Conservation (phyloP, 2,113 vertebrate genomes). For the Eretmodus cyanostictus region DNA sequence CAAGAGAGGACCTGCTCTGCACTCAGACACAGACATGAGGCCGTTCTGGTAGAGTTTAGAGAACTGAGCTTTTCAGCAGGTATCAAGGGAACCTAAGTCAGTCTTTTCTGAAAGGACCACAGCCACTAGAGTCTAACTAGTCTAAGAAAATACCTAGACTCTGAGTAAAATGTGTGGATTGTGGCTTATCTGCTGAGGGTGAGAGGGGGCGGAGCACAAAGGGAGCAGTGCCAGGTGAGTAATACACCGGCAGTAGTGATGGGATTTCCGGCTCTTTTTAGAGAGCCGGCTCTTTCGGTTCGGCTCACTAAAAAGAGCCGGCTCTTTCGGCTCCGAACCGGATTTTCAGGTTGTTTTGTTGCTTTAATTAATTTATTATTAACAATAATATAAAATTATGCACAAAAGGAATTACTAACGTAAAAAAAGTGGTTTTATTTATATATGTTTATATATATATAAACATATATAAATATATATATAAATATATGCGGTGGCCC, state of each 20-base stretch:
- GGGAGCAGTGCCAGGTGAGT: neutral
- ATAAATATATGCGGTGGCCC: too few relatives aligned
- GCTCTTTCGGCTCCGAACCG: too few relatives aligned
- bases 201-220: accelerated
- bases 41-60: neutral
- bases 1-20: accelerated
- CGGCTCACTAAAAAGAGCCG: too few relatives aligned
- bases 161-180: neutral
- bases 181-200: neutral
- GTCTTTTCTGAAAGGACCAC: neutral
- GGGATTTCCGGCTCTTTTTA: too few relatives aligned
- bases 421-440: too few relatives aligned
- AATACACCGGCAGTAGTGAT: neutral
- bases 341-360: too few relatives aligned
- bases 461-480: too few relatives aligned
- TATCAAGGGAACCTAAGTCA: neutral
- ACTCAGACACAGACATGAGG: neutral
- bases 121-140: neutral
- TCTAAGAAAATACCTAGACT: neutral
- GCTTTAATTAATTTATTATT: too few relatives aligned
- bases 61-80: neutral
- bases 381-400: too few relatives aligned
- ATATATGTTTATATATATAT: too few relatives aligned
- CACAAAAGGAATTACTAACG: too few relatives aligned
- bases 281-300: too few relatives aligned